phyloP scores from a whole-genome alignment of 2,113 vertebrate species.

The Amblyornis subalaris region DNA sequence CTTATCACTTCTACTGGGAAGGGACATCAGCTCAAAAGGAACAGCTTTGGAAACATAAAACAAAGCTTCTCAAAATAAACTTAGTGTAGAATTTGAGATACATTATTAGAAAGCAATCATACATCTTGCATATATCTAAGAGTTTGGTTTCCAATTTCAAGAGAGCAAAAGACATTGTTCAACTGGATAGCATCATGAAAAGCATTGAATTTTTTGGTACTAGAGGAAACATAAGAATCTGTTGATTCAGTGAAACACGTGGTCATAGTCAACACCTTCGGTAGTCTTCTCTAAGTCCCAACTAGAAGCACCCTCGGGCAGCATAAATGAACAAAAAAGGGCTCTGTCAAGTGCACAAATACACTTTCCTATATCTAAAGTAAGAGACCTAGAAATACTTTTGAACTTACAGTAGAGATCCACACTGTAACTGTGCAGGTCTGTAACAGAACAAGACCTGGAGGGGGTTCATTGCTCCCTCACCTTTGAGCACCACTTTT shows the following conservation, averaged over 20 bases:
- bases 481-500: not conserved
- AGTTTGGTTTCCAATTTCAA: not conserved
- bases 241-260: not conserved
- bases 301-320: not conserved
- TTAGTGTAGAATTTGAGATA: not conserved
- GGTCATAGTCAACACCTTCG: not conserved
- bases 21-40: not conserved
- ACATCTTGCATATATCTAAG: not conserved
- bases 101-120: not conserved
- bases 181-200: not conserved
- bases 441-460: not conserved
- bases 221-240: not conserved
- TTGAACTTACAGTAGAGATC: not conserved
- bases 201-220: not conserved
- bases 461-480: not conserved
- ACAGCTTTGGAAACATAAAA: not conserved
- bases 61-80: not conserved
- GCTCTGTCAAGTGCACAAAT: not conserved
- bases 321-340: not conserved
- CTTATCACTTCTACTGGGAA: not conserved
- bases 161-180: not conserved
- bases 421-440: fast-evolving
- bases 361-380: not conserved
- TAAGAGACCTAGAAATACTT: not conserved
- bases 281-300: not conserved